Conservation (phyloP, 2,113 vertebrate species). For the Thryonomys swinderianus region DNA sequence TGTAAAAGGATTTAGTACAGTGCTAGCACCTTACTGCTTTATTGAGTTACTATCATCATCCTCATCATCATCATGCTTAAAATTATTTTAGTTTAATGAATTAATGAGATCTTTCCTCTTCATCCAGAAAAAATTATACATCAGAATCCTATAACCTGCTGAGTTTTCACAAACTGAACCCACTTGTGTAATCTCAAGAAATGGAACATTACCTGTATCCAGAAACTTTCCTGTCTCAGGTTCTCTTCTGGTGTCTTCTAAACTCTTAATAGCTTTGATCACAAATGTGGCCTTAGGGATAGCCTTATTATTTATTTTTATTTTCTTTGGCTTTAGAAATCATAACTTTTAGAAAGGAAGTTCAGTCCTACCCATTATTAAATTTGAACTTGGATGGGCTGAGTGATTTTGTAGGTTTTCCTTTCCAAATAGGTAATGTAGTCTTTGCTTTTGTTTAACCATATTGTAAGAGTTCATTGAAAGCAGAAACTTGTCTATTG, state of each 20-base stretch:
- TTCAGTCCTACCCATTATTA: constrained; percentile 27
- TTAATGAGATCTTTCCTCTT: constrained; percentile 14
- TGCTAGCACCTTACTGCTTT: background rate
- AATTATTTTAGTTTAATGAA: constrained; percentile 47
- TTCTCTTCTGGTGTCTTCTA: constrained; percentile 28
- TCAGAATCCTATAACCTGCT: background rate
- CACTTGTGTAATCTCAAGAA: background rate
- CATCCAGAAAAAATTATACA: background rate
- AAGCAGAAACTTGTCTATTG: constrained; percentile 48
- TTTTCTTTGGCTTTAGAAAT: constrained; percentile 65
- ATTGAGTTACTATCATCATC: background rate
- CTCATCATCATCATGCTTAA: background rate
- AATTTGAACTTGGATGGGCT: background rate
- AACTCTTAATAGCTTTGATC: constrained; percentile 7
- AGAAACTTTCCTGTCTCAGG: background rate
- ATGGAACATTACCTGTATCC: background rate
- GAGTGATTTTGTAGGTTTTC: constrained; percentile 40
- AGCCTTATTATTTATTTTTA: constrained; percentile 15
- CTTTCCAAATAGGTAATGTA: constrained; percentile 35
- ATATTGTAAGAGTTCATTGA: constrained; percentile 13
- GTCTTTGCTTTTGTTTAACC: constrained; percentile 66
- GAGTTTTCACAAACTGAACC: constrained; percentile 51
- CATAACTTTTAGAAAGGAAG: constrained; percentile 13
- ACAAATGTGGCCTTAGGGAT: background rate
- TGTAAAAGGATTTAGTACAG: background rate